phyloP scores from a whole-genome alignment of 2,797 vertebrate genomes.

The Pampus argenteus region DNA sequence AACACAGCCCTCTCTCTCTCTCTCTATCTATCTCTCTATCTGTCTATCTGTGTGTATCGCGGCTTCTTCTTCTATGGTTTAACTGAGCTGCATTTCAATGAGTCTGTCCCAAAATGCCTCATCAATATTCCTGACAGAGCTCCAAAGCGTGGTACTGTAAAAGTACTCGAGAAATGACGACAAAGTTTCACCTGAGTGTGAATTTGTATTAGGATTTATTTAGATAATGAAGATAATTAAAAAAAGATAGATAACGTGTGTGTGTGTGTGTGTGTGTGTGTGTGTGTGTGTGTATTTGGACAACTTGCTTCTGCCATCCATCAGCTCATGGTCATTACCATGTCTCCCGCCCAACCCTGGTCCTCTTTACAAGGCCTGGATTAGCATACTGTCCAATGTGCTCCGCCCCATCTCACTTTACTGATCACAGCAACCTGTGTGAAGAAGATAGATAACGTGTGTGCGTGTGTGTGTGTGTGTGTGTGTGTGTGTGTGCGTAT shows the following conservation, averaged over 20 bases:
- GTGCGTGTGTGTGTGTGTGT: not conserved
- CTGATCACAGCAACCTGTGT: not conserved
- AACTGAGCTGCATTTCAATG: constrained; percentile 69
- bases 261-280: not conserved
- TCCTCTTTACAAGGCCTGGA: constrained; percentile 45
- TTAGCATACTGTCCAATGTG: constrained; percentile 41
- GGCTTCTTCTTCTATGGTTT: constrained; percentile 45
- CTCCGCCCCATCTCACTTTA: constrained; percentile 10
- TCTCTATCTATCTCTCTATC: constrained; percentile 18
- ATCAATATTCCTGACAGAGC: constrained; percentile 68
- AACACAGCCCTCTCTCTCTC: constrained; percentile 13
- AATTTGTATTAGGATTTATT: constrained; percentile 37
- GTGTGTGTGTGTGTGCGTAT: not conserved
- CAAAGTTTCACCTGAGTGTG: constrained; percentile 46
- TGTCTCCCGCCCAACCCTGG: constrained; percentile 29
- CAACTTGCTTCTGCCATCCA: constrained; percentile 34
- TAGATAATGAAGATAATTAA: too few relatives aligned
- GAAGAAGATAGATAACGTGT: too few relatives aligned
- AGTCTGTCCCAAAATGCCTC: constrained; percentile 62
- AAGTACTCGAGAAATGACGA: too few relatives aligned
- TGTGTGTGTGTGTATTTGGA: constrained; percentile 11
- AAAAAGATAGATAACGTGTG: too few relatives aligned
- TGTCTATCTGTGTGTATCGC: constrained; percentile 27
- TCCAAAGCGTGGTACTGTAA: too few relatives aligned
- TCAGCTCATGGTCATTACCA: constrained; percentile 60